These are phyloP conservation scores for Crotalus adamanteus DNA, from an alignment of 2,797 vertebrate genomes.

Conservation along the genomic window DNA sequence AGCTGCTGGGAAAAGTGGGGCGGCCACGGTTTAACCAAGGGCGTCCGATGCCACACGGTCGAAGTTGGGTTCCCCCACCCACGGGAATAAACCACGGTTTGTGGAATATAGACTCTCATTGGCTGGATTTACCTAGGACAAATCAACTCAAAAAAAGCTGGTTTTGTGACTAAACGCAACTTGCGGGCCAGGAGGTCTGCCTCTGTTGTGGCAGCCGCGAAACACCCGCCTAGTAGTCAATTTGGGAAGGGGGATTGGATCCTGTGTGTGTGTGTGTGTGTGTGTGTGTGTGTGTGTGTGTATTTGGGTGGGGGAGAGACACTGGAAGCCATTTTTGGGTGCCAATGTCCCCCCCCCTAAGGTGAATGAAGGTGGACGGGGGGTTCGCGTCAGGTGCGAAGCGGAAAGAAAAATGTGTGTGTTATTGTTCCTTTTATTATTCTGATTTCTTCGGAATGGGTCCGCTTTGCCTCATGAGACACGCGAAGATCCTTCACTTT, in stretches of 20 bases:
- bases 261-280: too few species aligned
- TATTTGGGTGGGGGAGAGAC: not conserved
- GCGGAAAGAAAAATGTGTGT: not conserved
- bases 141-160: not conserved
- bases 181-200: not conserved
- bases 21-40: not conserved
- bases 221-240: not conserved
- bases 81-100: not conserved
- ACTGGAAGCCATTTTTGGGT: not conserved
- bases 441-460: not conserved
- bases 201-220: not conserved
- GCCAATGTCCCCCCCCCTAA: not conserved
- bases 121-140: not conserved
- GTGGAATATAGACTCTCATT: not conserved
- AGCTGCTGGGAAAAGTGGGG: not conserved
- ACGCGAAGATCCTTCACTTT: not conserved
- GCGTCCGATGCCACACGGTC: not conserved
- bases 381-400: not conserved
- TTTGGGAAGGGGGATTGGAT: not conserved
- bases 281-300: too few species aligned
- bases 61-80: not conserved
- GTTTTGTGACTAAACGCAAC: not conserved
- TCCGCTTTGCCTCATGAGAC: not conserved
- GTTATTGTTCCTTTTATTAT: not conserved
- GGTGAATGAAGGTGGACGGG: not conserved